These are phyloP conservation scores for Erannis defoliaria DNA, from an alignment of 2,888 invertebrate species.

Conservation along the genomic window DNA sequence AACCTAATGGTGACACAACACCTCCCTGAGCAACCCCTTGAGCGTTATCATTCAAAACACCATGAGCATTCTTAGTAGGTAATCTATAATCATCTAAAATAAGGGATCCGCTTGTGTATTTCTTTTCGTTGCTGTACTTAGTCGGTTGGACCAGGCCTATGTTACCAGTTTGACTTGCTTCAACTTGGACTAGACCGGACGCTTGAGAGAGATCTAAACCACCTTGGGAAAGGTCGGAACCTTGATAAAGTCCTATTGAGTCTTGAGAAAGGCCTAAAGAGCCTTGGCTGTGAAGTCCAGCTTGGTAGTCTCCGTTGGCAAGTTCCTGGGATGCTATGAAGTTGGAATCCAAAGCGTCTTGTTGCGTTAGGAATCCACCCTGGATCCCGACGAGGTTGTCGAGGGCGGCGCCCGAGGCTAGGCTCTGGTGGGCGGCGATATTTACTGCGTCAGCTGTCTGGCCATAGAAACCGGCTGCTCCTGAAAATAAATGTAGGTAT, in stretches of 20 bases:
- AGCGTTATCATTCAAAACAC: slow-evolving; percentile 37
- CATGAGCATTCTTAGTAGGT: slow-evolving; percentile 59
- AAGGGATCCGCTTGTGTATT: slow-evolving; percentile 76
- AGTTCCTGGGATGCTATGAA: slow-evolving; percentile 77
- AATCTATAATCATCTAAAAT: slow-evolving; percentile 78
- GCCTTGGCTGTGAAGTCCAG: slow-evolving; percentile 23
- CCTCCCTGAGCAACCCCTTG: slow-evolving; percentile 44
- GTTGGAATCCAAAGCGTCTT: slow-evolving; percentile 71
- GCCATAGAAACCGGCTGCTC: slow-evolving; percentile 78
- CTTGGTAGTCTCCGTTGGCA: slow-evolving; percentile 53
- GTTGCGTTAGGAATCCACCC: slow-evolving; percentile 66
- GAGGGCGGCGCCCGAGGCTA: slow-evolving; percentile 77
- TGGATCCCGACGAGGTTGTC: slow-evolving; percentile 81
- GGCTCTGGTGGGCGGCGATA: slow-evolving; percentile 80
- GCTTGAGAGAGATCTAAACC: slow-evolving; percentile 37
- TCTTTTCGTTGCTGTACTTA: slow-evolving; percentile 60
- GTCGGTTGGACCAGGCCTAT: slow-evolving; percentile 71
- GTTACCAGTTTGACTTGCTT: slow-evolving; percentile 48
- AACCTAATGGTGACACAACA: slow-evolving; percentile 14
- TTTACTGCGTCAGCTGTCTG: slow-evolving; percentile 80
- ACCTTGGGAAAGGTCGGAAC: slow-evolving; percentile 25
- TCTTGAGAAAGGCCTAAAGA: slow-evolving; percentile 21
- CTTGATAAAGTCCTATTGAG: slow-evolving; percentile 35
- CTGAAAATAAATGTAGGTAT: slow-evolving; percentile 47
- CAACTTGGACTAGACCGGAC: slow-evolving; percentile 52